A percentile compares a stretch with the other conserved stretches of the same genome.
These are phyloP conservation scores for Hexactinellida sp. DNA, from an alignment of 37 sponge, comb jelly and placozoan genomes.

Conservation along the genomic window DNA sequence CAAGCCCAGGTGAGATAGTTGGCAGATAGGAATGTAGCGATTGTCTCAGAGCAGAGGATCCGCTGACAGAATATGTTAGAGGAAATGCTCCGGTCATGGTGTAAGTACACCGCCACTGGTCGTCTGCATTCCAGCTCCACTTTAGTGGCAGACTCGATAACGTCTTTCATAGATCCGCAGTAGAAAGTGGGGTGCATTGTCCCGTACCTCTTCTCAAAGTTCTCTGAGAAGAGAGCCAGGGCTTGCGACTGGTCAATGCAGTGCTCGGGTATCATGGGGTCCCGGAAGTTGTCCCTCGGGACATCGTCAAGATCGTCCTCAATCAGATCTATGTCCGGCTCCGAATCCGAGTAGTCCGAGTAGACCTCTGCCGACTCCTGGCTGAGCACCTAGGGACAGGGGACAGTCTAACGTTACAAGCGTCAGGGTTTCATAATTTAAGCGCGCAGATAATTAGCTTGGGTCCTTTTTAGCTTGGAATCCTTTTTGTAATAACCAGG, in stretches of 20 bases:
- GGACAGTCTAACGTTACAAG: too few species aligned
- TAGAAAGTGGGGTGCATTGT: constrained; percentile 58
- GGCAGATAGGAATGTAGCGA: constrained; percentile 47
- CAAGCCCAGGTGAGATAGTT: constrained; percentile 84
- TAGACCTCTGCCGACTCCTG: neutral
- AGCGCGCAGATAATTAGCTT: too few species aligned
- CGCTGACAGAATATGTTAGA: constrained; percentile 83
- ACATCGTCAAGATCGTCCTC: neutral
- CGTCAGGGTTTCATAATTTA: too few species aligned
- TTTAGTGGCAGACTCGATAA: constrained; percentile 47
- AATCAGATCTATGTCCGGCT: neutral
- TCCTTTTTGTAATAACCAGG: too few species aligned
- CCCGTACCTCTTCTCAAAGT: constrained; percentile 58
- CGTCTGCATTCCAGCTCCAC: constrained; percentile 21
- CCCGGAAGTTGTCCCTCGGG: constrained; percentile 12
- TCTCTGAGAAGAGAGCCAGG: constrained; percentile 33
- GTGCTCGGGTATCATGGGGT: constrained; percentile 37
- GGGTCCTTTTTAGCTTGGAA: too few species aligned
- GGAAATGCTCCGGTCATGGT: constrained; percentile 73
- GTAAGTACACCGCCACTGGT: constrained; percentile 70
- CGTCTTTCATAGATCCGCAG: constrained; percentile 60
- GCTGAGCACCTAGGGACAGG: neutral
- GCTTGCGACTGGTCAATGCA: constrained; percentile 45
- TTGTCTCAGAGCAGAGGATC: constrained; percentile 58
- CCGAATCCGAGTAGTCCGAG: neutral